A percentile compares a stretch with the other conserved stretches of the same genome.
Evolutionary conservation across 2,888 invertebrate species (phyloP).

Genomic region (Sisyra nigra): DNA sequence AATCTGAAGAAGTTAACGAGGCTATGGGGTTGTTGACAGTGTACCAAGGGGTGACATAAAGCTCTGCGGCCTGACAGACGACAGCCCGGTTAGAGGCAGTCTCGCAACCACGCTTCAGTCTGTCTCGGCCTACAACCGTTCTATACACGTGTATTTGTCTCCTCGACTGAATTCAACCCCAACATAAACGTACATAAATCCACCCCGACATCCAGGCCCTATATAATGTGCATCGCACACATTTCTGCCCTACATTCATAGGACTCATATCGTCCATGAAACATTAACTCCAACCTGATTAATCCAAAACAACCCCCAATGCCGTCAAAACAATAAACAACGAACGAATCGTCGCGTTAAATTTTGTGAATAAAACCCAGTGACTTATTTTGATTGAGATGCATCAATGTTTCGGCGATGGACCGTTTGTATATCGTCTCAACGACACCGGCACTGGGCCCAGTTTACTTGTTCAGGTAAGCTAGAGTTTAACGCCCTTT

Average conservation of each 20-base stretch:
- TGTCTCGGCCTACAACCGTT: no score
- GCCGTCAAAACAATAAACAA: slow-evolving; percentile 12
- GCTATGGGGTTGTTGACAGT: slow-evolving; percentile 6
- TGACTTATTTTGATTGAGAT: slow-evolving; percentile 14
- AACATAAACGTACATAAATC: no score
- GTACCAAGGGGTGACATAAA: slow-evolving; percentile 10
- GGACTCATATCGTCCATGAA: no score
- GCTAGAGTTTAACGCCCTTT: slow-evolving; percentile 7
- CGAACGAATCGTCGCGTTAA: no score
- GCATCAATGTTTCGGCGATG: slow-evolving; percentile 35
- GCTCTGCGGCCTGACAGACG: slow-evolving; percentile 12
- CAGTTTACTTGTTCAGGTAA: slow-evolving; percentile 55
- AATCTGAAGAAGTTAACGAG: no score
- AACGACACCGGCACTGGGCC: slow-evolving; percentile 62
- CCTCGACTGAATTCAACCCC: no score
- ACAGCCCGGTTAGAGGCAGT: slow-evolving; percentile 12
- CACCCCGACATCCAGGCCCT: no score
- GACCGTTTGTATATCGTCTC: slow-evolving; percentile 56
- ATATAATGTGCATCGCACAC: no score
- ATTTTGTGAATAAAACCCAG: slow-evolving; percentile 13
- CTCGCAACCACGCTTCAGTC: slow-evolving; percentile 9
- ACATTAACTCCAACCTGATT: no score
- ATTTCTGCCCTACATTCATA: no score
- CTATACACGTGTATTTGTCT: no score
- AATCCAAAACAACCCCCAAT: slow-evolving; percentile 5